These are phyloP conservation scores for Peromyscus californicus DNA, from an alignment of 2,113 vertebrate genomes.

Conservation along the genomic window DNA sequence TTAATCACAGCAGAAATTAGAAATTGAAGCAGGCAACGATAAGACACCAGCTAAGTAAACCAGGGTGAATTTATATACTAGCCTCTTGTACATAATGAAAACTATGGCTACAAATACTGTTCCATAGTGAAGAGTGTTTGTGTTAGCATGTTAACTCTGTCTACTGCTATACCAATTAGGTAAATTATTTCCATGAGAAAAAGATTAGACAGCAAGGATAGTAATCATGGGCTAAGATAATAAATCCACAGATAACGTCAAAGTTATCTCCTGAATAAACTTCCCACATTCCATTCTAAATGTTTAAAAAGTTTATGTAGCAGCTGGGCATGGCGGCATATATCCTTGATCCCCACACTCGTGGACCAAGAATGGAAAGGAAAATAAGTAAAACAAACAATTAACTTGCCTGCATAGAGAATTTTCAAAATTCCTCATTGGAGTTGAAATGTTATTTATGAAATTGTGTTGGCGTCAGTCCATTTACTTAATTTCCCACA, in stretches of 20 bases:
- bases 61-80: neutral
- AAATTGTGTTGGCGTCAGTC: neutral
- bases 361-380: conserved; percentile 5
- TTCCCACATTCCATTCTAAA: conserved; percentile 28
- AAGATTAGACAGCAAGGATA: neutral
- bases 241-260: neutral
- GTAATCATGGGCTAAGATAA: neutral
- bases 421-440: conserved; percentile 26
- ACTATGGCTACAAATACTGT: neutral
- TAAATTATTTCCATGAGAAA: conserved; percentile 5
- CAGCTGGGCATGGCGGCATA: neutral
- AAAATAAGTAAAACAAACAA: neutral
- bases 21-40: conserved; percentile 13
- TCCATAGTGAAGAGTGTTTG: neutral
- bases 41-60: conserved; percentile 28
- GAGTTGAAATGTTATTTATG: conserved; percentile 16
- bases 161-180: neutral
- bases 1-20: conserved; percentile 48
- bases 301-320: neutral
- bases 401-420: neutral
- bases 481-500: conserved; percentile 35
- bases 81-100: neutral
- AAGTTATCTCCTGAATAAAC: neutral
- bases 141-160: neutral
- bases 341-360: neutral